A percentile compares a stretch with the other conserved stretches of the same genome.
Conservation (phyloP, 2,113 vertebrate genomes). For the Scortum barcoo region DNA sequence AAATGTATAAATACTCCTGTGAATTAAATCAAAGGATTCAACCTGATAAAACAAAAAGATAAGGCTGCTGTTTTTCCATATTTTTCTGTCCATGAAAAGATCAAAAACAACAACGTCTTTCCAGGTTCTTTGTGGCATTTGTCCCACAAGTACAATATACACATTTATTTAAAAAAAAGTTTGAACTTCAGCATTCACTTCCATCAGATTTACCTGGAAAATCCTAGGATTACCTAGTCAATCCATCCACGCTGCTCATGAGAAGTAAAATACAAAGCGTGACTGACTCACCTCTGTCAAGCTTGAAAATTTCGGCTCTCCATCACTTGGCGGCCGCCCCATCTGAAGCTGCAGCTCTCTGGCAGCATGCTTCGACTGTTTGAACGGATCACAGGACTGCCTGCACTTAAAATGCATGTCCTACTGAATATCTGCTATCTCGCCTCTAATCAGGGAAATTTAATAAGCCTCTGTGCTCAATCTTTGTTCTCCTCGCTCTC, state of each 20-base stretch:
- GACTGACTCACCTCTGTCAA: slow-evolving; percentile 53
- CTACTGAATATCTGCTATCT: slow-evolving; percentile 10
- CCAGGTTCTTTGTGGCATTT: neutral
- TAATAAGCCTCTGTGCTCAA: slow-evolving; percentile 71
- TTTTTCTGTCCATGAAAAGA: neutral
- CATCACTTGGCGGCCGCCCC: slow-evolving; percentile 17
- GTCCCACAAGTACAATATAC: too few species aligned
- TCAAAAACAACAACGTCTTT: neutral
- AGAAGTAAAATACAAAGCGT: neutral
- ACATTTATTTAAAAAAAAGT: too few species aligned
- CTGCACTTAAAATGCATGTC: slow-evolving; percentile 3
- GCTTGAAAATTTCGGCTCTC: neutral
- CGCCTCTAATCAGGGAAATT: slow-evolving; percentile 69
- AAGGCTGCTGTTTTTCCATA: too few species aligned
- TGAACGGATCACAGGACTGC: slow-evolving; percentile 13
- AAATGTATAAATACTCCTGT: too few species aligned
- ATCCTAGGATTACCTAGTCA: neutral
- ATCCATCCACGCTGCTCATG: neutral
- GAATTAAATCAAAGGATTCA: neutral
- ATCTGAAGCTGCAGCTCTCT: neutral
- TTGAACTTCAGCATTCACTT: neutral
- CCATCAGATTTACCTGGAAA: neutral
- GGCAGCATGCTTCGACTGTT: slow-evolving; percentile 29
- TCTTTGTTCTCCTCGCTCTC: slow-evolving; percentile 52
- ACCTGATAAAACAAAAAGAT: neutral